Conservation (phyloP, 1,140 invertebrate genomes). For the Acromyrmex echinatior region DNA sequence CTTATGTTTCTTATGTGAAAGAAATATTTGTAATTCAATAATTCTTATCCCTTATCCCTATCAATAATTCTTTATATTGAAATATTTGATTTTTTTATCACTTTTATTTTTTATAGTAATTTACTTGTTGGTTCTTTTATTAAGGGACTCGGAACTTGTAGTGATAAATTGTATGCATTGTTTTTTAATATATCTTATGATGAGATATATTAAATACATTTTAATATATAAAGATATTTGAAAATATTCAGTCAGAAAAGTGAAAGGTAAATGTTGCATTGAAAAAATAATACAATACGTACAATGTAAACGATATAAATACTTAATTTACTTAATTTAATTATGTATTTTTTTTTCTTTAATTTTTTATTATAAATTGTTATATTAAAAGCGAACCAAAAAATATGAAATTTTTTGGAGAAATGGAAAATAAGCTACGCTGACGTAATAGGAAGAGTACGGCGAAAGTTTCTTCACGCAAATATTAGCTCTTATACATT, state of each 20-base stretch:
- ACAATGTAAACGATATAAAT: not conserved
- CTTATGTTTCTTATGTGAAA: no score
- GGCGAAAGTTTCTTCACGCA: not conserved
- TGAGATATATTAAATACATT: not conserved
- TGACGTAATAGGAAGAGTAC: constrained; percentile 4
- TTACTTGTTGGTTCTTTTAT: no score
- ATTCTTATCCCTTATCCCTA: no score
- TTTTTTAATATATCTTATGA: not conserved
- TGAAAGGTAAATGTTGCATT: not conserved
- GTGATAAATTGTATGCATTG: not conserved
- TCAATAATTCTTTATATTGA: no score
- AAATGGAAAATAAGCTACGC: not conserved
- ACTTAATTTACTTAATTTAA: not conserved
- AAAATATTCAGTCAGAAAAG: not conserved
- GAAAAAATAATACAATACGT: not conserved
- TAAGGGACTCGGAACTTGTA: no score
- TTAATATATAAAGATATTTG: not conserved
- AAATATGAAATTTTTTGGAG: not conserved
- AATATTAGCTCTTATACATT: constrained; percentile 29
- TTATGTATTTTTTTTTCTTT: not conserved
- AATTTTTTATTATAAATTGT: constrained; percentile 10
- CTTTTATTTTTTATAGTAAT: no score
- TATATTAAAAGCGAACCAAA: not conserved
- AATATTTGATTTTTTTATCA: no score
- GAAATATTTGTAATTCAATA: no score